Evolutionary conservation across 2,797 vertebrate species (phyloP).

Genomic region (Epinephelus malabaricus): DNA sequence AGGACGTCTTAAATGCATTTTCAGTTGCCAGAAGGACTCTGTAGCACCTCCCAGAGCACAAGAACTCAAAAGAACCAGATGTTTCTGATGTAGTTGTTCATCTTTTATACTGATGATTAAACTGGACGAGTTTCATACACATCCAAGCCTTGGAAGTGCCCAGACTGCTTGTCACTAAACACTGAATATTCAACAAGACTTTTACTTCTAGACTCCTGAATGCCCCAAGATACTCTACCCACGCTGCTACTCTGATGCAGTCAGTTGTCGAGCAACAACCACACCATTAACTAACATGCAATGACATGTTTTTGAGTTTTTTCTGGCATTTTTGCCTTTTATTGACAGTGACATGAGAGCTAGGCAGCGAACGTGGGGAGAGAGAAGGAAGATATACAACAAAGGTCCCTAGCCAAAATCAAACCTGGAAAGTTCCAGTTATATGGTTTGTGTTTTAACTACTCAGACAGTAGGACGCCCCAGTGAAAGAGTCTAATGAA

Average conservation of each 20-base stretch:
- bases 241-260: neutral
- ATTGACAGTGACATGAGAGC: neutral
- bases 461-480: neutral
- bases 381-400: neutral
- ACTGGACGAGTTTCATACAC: neutral
- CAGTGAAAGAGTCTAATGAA: neutral
- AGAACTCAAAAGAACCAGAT: slow-evolving; percentile 8
- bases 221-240: neutral
- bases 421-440: neutral
- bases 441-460: neutral
- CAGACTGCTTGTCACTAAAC: neutral
- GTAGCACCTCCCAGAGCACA: no score
- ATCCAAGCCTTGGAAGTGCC: neutral
- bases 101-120: neutral
- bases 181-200: neutral
- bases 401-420: neutral
- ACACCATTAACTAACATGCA: neutral
- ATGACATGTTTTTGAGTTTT: neutral
- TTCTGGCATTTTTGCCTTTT: neutral
- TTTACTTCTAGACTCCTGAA: neutral
- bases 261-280: neutral
- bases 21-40: no score
- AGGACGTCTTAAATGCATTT: no score
- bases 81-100: neutral
- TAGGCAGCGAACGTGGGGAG: neutral